Conservation (phyloP, 92 coral and sea anemone species). For the Montipora capitata region DNA sequence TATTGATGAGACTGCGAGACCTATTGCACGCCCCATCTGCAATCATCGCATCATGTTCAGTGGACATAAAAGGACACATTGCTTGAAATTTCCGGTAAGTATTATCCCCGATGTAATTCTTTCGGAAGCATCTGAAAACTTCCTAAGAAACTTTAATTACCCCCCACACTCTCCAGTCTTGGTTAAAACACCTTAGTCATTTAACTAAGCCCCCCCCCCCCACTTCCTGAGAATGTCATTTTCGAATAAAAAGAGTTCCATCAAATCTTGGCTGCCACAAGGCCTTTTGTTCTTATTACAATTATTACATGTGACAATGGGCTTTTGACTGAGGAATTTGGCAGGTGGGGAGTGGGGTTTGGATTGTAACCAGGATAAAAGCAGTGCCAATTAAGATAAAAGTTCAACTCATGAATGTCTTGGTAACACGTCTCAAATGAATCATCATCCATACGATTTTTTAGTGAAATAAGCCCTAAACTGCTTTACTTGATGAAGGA, state of each 20-base stretch:
- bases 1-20: no score
- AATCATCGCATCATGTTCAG: constrained; percentile 49
- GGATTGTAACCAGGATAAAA: not conserved
- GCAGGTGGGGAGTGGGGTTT: not conserved
- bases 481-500: not conserved
- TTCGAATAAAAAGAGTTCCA: not conserved
- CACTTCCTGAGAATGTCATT: constrained; percentile 9
- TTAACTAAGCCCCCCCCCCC: constrained; percentile 12
- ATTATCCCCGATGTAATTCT: not conserved
- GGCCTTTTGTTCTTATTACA: not conserved
- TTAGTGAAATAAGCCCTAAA: no score
- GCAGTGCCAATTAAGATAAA: not conserved
- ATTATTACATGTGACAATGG: not conserved
- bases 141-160: not conserved
- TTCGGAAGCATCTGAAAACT: constrained; percentile 9
- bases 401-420: no score
- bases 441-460: no score
- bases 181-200: constrained; percentile 7
- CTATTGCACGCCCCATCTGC: no score
- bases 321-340: not conserved
- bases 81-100: not conserved
- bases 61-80: constrained; percentile 27
- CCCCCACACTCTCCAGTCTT: not conserved
- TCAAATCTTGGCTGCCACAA: not conserved
- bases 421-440: no score